phyloP scores from a whole-genome alignment of 2,113 vertebrate species.

The Synodontis membranacea region DNA sequence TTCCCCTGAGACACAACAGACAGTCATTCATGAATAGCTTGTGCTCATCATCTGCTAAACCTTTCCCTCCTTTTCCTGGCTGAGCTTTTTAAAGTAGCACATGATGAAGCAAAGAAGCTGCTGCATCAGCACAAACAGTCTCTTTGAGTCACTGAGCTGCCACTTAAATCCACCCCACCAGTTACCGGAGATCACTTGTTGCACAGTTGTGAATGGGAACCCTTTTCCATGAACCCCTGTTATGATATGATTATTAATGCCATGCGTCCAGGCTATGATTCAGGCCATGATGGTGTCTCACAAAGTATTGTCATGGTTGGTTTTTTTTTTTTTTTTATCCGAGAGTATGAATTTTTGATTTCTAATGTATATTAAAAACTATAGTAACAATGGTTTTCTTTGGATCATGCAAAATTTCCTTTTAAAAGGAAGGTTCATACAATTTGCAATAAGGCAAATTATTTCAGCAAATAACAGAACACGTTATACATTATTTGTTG shows the following conservation, averaged over 20 bases:
- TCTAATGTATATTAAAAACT: background rate
- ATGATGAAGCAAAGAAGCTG: background rate
- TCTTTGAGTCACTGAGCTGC: background rate
- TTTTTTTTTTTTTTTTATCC: background rate
- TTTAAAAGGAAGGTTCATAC: background rate
- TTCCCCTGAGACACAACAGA: constrained; percentile 20
- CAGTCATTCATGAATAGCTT: constrained; percentile 9
- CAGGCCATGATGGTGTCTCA: background rate
- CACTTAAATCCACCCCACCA: constrained; percentile 15
- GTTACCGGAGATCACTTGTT: constrained; percentile 26
- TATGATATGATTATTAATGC: background rate
- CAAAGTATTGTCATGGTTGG: background rate
- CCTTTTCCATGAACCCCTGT: constrained; percentile 1
- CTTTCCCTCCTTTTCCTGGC: background rate
- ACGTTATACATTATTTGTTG: background rate
- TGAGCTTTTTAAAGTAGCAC: background rate
- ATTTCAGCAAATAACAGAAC: background rate
- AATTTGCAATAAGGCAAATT: background rate
- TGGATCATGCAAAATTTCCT: background rate
- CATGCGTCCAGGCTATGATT: background rate
- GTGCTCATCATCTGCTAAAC: constrained; percentile 19
- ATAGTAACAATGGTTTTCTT: background rate
- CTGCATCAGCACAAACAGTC: constrained; percentile 24
- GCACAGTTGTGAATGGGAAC: background rate
- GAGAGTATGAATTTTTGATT: background rate